These are phyloP conservation scores for Microctonus brassicae DNA, from an alignment of 2,888 invertebrate genomes.

Conservation along the genomic window DNA sequence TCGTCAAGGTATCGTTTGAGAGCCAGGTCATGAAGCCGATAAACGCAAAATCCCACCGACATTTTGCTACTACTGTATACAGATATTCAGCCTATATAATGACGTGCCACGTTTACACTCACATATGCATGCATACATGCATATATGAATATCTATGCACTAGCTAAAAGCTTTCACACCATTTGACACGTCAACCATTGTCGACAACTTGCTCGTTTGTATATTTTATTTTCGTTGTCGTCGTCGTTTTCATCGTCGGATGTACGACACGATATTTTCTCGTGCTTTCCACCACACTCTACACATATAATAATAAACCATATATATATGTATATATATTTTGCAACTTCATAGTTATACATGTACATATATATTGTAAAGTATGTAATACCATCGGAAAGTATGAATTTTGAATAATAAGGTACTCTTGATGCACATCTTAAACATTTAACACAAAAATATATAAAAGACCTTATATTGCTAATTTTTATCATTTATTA, in stretches of 20 bases:
- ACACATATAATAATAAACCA: slow-evolving; percentile 1
- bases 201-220: slow-evolving; percentile 44
- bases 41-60: slow-evolving; percentile 44
- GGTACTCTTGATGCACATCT: not conserved
- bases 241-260: not conserved
- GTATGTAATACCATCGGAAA: not conserved
- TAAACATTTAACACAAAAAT: not conserved
- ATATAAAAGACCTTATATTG: not conserved
- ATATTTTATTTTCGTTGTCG: slow-evolving; percentile 42
- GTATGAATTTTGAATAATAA: not conserved
- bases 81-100: slow-evolving; percentile 15
- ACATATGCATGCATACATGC: not conserved
- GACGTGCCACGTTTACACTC: not conserved
- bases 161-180: slow-evolving; percentile 54
- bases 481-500: not conserved
- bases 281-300: slow-evolving; percentile 14
- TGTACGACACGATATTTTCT: not conserved
- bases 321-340: no score
- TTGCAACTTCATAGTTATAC: no score
- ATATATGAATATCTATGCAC: slow-evolving; percentile 39
- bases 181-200: slow-evolving; percentile 50
- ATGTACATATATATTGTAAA: no score
- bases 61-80: not conserved
- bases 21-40: slow-evolving; percentile 38
- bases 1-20: slow-evolving; percentile 5